Evolutionary conservation across 2,888 invertebrate species (phyloP).

Genomic region (Netelia melanura): DNA sequence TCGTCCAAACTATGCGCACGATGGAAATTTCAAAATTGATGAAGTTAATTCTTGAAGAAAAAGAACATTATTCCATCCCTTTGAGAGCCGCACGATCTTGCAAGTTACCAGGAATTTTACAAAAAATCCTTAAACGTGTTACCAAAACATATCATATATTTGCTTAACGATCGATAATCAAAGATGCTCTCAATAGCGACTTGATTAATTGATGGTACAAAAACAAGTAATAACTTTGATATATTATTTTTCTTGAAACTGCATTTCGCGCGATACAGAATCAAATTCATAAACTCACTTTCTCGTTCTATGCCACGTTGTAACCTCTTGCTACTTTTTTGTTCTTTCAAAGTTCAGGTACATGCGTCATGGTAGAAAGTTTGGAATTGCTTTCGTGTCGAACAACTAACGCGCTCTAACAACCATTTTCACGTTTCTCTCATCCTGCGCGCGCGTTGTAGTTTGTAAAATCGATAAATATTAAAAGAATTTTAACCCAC

Average conservation of each 20-base stretch:
- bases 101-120: too few relatives aligned
- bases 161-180: too few relatives aligned
- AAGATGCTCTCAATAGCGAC: too few relatives aligned
- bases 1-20: too few relatives aligned
- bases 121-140: too few relatives aligned
- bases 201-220: not conserved
- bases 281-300: constrained; percentile 25
- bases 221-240: not conserved
- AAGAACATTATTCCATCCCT: too few relatives aligned
- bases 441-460: constrained; percentile 39
- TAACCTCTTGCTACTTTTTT: constrained; percentile 22
- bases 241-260: not conserved
- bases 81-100: too few relatives aligned
- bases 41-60: too few relatives aligned
- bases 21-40: too few relatives aligned
- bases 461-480: constrained; percentile 62
- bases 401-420: constrained; percentile 44
- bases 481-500: constrained; percentile 63
- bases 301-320: constrained; percentile 26
- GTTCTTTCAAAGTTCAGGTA: constrained; percentile 18
- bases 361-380: constrained; percentile 33
- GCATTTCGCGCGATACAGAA: not conserved
- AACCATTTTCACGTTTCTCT: constrained; percentile 47
- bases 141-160: too few relatives aligned
- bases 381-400: constrained; percentile 53